These are phyloP conservation scores for Drosophila cyrtoloma DNA, from an alignment of 2,888 invertebrate genomes.

Conservation along the genomic window DNA sequence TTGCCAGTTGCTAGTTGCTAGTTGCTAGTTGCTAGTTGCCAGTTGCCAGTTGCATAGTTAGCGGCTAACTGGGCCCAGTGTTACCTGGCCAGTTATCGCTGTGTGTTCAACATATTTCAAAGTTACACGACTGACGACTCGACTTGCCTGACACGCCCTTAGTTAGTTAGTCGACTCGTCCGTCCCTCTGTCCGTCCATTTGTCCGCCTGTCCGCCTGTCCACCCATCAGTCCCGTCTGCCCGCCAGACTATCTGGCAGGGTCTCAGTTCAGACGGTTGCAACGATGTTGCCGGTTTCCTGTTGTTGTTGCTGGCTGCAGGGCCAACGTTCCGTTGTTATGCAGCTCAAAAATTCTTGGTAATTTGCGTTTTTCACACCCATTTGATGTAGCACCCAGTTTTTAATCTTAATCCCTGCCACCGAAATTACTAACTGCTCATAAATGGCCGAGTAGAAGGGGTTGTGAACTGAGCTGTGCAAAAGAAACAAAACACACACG, in stretches of 20 bases:
- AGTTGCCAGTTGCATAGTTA: conserved; percentile 36
- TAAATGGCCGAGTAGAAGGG: conserved; percentile 42
- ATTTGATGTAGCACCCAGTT: conserved; percentile 75
- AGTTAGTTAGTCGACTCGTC: conserved; percentile 69
- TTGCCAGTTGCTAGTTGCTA: conserved; percentile 51
- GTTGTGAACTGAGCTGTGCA: conserved; percentile 29
- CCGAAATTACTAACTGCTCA: conserved; percentile 78
- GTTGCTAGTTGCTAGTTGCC: conserved; percentile 43
- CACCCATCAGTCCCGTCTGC: conserved; percentile 22
- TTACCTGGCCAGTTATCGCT: conserved; percentile 79
- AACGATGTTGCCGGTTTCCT: conserved; percentile 76
- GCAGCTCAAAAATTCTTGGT: conserved; percentile 70
- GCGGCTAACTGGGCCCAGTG: conserved; percentile 39
- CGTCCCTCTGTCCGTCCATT: conserved; percentile 15
- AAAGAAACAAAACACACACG: conserved; percentile 30
- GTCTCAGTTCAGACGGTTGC: conserved; percentile 57
- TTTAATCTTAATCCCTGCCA: conserved; percentile 80
- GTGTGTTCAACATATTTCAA: conserved; percentile 78
- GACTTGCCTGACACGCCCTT: conserved; percentile 75
- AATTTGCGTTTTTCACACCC: conserved; percentile 80
- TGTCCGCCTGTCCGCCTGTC: conserved; percentile 10
- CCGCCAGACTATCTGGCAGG: conserved; percentile 49
- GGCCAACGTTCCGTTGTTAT: conserved; percentile 34
- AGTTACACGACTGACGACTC: conserved; percentile 79
- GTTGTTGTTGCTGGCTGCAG: conserved; percentile 47